These are phyloP conservation scores for Emmelina monodactyla DNA, from an alignment of 2,888 invertebrate genomes.

Conservation along the genomic window DNA sequence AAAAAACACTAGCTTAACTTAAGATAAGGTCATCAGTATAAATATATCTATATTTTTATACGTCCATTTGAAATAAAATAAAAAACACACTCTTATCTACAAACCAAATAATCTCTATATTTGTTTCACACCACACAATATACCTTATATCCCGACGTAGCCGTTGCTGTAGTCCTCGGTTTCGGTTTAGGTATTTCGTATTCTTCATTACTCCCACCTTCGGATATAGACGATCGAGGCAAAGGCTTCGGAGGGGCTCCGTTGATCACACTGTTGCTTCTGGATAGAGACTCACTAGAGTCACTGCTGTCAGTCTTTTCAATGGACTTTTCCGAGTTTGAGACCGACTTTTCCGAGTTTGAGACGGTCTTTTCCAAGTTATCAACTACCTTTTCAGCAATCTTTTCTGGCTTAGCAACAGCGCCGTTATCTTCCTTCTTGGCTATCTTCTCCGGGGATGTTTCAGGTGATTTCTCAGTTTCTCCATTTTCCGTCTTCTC, in stretches of 20 bases:
- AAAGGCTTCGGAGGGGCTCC: slow-evolving; percentile 75
- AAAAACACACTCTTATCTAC: too few relatives aligned
- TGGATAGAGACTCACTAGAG: slow-evolving; percentile 38
- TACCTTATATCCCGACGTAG: slow-evolving; percentile 83
- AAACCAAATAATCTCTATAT: too few relatives aligned
- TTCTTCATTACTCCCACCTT: slow-evolving; percentile 64
- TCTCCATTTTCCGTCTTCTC: slow-evolving; percentile 20
- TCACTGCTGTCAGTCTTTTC: slow-evolving; percentile 43
- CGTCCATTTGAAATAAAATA: too few relatives aligned
- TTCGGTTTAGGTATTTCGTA: slow-evolving; percentile 65
- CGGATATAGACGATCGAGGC: slow-evolving; percentile 81
- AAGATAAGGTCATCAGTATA: too few relatives aligned
- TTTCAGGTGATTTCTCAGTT: neutral
- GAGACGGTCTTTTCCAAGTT: slow-evolving; percentile 15
- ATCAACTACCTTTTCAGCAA: slow-evolving; percentile 1
- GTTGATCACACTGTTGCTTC: slow-evolving; percentile 50
- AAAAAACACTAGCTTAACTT: too few relatives aligned
- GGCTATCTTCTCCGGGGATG: neutral
- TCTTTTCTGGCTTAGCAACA: slow-evolving; percentile 5
- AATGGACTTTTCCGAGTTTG: slow-evolving; percentile 18
- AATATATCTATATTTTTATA: too few relatives aligned
- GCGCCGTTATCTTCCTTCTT: slow-evolving; percentile 8
- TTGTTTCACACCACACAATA: too few relatives aligned
- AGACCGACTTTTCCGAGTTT: slow-evolving; percentile 18
- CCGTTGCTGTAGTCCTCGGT: slow-evolving; percentile 73